Conservation (phyloP, 1,140 invertebrate genomes). For the Proctacanthus coquilletti region DNA sequence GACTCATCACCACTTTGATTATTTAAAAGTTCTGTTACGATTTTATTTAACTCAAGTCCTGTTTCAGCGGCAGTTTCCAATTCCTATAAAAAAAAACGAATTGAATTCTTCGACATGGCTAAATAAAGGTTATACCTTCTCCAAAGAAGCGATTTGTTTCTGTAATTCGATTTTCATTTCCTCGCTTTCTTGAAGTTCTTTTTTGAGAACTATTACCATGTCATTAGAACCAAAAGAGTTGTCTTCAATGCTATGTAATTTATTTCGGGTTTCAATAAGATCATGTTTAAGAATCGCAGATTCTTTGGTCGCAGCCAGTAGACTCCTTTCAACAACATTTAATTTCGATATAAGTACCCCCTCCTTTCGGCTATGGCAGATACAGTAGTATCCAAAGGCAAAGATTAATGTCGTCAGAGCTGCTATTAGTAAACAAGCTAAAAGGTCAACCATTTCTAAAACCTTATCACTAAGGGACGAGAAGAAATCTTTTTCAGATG, state of each 20-base stretch:
- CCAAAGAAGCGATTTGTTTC: constrained; percentile 38
- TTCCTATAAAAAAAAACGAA: constrained; percentile 24
- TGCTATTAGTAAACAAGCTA: constrained; percentile 40
- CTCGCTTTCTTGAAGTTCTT: constrained; percentile 35
- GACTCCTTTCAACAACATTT: constrained; percentile 39
- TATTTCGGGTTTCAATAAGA: constrained; percentile 40
- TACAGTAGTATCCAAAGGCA: constrained; percentile 58
- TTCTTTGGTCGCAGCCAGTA: constrained; percentile 35
- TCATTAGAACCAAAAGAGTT: constrained; percentile 55
- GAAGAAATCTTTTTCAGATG: neutral
- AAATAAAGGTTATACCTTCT: constrained; percentile 27
- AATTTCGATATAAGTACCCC: constrained; percentile 39
- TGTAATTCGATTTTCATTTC: constrained; percentile 30
- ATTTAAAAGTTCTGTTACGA: constrained; percentile 45
- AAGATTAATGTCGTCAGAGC: constrained; percentile 52
- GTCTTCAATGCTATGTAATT: constrained; percentile 45
- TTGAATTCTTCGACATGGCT: neutral
- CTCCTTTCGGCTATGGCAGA: constrained; percentile 54
- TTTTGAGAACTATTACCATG: constrained; percentile 45
- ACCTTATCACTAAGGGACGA: constrained; percentile 8
- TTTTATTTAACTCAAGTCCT: constrained; percentile 45
- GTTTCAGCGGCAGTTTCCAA: constrained; percentile 46
- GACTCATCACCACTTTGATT: constrained; percentile 41
- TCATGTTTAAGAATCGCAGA: constrained; percentile 47
- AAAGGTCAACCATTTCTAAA: constrained; percentile 22